Conservation (phyloP, 2,888 invertebrate genomes). For the Pegoplata infirma region DNA sequence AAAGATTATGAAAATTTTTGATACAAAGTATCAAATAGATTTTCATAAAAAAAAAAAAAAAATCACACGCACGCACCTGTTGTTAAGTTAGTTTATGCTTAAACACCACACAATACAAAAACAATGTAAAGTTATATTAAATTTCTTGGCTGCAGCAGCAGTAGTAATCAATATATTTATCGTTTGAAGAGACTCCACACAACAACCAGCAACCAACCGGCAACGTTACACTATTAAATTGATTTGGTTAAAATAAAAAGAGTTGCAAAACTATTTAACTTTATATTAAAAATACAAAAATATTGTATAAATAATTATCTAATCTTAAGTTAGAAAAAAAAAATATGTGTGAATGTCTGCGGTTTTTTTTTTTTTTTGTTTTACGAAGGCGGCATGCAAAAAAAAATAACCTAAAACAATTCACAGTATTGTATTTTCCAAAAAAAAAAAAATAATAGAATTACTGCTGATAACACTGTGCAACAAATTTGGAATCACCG, state of each 20-base stretch:
- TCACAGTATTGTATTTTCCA: constrained; percentile 1
- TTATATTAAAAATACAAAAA: background rate
- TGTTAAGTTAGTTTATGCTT: constrained; percentile 30
- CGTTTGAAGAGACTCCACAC: background rate
- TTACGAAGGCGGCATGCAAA: constrained; percentile 14
- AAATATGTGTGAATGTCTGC: background rate
- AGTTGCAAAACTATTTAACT: constrained; percentile 34
- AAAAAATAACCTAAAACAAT: background rate
- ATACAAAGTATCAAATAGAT: background rate
- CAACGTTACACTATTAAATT: constrained; percentile 21
- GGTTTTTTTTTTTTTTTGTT: background rate
- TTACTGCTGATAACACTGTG: constrained; percentile 3
- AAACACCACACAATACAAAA: constrained; percentile 30
- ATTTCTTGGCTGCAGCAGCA: constrained; percentile 17
- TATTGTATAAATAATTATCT: constrained; percentile 38
- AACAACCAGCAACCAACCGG: constrained; percentile 32
- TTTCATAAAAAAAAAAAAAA: background rate
- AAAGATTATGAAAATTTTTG: background rate
- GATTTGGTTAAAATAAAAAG: constrained; percentile 36
- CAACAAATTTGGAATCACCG: too few species aligned
- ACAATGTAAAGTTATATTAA: constrained; percentile 29
- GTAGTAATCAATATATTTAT: background rate
- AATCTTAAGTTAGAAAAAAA: constrained; percentile 27
- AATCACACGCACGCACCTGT: constrained; percentile 39
- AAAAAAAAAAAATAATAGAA: background rate